Conservation (phyloP, 2,797 vertebrate genomes). For the Leuciscus waleckii region DNA sequence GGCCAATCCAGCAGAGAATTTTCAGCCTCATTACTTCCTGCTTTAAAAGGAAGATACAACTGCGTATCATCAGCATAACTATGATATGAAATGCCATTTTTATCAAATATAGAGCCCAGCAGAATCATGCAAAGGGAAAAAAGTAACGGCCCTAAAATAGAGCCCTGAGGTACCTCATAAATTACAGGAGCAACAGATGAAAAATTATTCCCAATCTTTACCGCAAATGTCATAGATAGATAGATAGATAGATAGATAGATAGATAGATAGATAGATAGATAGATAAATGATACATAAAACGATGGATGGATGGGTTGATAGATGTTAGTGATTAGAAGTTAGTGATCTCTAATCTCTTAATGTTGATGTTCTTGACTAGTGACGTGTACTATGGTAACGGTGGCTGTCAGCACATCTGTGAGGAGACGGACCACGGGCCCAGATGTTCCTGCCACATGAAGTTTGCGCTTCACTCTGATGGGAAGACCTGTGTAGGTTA, state of each 20-base stretch:
- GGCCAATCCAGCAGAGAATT: background rate
- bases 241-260: rapidly evolving
- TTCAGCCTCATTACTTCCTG: background rate
- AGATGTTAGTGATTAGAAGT: background rate
- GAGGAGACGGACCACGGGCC: slow-evolving; percentile 96
- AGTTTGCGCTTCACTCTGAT: slow-evolving; percentile 93
- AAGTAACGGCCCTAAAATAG: background rate
- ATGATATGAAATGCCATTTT: background rate
- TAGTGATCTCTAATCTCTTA: background rate
- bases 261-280: background rate
- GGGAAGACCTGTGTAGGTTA: slow-evolving; percentile 98
- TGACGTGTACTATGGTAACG: slow-evolving; percentile 98
- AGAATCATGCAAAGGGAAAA: background rate
- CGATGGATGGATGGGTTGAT: background rate
- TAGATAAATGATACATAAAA: background rate
- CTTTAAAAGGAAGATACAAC: background rate
- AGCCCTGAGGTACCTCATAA: background rate
- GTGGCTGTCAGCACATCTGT: slow-evolving; percentile 97
- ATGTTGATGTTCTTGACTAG: slow-evolving; percentile 68
- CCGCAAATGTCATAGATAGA: background rate
- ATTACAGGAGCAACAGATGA: too few species aligned
- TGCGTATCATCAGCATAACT: too few species aligned
- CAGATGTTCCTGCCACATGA: slow-evolving; percentile 95
- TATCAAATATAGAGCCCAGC: background rate
- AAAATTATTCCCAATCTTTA: too few species aligned